phyloP scores from a whole-genome alignment of 2,888 invertebrate species.

The Labia minor region DNA sequence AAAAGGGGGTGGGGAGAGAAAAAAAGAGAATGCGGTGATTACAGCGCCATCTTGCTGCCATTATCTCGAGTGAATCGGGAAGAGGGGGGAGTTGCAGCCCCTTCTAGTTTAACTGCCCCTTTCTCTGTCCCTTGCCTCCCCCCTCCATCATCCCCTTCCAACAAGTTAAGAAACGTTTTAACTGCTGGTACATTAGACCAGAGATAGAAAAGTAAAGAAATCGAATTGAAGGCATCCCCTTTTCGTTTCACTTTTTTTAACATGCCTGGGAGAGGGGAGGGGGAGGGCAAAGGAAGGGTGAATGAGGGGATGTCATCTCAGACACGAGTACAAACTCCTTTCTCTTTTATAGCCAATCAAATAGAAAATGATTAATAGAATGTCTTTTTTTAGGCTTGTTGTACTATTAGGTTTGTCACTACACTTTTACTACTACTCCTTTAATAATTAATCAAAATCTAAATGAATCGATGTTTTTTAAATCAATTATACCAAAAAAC shows the following conservation, averaged over 20 bases:
- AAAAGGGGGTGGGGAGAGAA: too few relatives aligned
- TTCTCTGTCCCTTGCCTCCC: too few relatives aligned
- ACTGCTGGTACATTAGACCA: not conserved
- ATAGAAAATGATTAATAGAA: not conserved
- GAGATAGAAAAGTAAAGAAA: not conserved
- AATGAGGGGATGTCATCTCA: not conserved
- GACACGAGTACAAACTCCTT: too few relatives aligned
- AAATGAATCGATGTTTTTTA: too few relatives aligned
- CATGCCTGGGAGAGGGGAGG: too few relatives aligned
- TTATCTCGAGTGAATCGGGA: not conserved
- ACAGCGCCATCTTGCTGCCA: slow-evolving; percentile 8
- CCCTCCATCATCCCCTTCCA: too few relatives aligned
- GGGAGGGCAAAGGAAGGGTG: too few relatives aligned
- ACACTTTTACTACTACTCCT: too few relatives aligned
- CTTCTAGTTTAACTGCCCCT: too few relatives aligned
- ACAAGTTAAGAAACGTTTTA: slow-evolving; percentile 7
- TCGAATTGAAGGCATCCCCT: not conserved
- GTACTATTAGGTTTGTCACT: too few relatives aligned
- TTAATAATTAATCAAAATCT: too few relatives aligned
- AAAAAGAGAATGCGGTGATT: not conserved
- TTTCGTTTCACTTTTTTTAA: not conserved
- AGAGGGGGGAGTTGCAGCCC: not conserved
- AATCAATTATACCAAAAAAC: too few relatives aligned
- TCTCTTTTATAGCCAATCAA: not conserved
- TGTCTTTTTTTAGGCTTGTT: not conserved